Percentiles rank a stretch among this genome's conserved stretches.
phyloP scores from a whole-genome alignment of 2,113 vertebrate genomes.

The Helogale parvula region DNA sequence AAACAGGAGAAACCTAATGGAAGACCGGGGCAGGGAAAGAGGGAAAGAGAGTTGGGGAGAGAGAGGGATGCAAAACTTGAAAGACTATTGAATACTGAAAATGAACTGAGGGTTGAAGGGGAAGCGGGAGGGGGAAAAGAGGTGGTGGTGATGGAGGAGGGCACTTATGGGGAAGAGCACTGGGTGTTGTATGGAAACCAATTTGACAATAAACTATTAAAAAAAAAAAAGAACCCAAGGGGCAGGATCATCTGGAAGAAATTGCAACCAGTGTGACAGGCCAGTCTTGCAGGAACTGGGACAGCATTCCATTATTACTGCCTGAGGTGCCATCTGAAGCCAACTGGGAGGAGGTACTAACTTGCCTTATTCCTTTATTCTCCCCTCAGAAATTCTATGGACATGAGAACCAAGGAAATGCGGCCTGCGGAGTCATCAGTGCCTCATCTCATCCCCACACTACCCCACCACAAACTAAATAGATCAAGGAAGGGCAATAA shows the following conservation, averaged over 20 bases:
- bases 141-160: too few species aligned
- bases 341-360: not conserved
- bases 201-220: too few species aligned
- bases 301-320: not conserved
- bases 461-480: not conserved
- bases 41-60: too few species aligned
- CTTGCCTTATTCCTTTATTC: not conserved
- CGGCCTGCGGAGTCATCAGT: not conserved
- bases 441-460: not conserved
- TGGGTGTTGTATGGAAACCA: too few species aligned
- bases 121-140: too few species aligned
- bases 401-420: not conserved
- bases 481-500: not conserved
- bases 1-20: too few species aligned
- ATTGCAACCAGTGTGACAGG: not conserved
- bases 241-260: not conserved
- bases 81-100: too few species aligned
- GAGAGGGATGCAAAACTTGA: too few species aligned
- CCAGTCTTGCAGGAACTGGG: not conserved
- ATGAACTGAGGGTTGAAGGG: too few species aligned
- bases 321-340: not conserved
- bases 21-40: too few species aligned
- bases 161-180: too few species aligned
- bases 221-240: not conserved
- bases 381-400: not conserved